phyloP scores from a whole-genome alignment of 2,797 vertebrate genomes.

The Muscicapa comitata region DNA sequence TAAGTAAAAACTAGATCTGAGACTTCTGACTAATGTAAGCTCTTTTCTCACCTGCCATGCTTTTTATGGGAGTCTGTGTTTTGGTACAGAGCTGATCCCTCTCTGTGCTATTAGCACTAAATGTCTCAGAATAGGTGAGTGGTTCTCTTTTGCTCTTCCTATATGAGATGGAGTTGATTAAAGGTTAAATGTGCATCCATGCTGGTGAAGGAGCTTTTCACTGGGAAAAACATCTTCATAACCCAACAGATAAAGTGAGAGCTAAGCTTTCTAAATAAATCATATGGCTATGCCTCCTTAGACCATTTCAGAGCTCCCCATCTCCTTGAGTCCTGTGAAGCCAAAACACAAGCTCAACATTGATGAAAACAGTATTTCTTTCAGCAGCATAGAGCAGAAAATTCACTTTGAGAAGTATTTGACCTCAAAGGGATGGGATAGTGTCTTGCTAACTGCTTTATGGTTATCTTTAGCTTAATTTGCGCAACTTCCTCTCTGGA shows the following conservation, averaged over 20 bases:
- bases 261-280: not conserved
- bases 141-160: not conserved
- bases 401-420: not conserved
- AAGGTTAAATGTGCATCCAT: not conserved
- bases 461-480: not conserved
- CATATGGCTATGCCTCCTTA: not conserved
- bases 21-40: not conserved
- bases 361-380: not conserved
- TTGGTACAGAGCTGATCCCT: not conserved
- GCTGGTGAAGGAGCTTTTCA: not conserved
- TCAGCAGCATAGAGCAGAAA: not conserved
- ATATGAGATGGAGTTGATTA: not conserved
- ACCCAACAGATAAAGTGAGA: not conserved
- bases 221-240: not conserved
- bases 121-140: not conserved
- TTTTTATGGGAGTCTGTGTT: not conserved
- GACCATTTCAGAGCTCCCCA: not conserved
- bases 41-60: not conserved
- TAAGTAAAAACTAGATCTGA: conserved; percentile 65
- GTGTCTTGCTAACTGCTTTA: not conserved
- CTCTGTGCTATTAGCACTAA: not conserved
- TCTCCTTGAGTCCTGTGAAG: not conserved
- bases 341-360: not conserved
- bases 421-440: not conserved
- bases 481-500: not conserved